phyloP scores from a whole-genome alignment of 2,797 vertebrate genomes.

The Falco biarmicus region DNA sequence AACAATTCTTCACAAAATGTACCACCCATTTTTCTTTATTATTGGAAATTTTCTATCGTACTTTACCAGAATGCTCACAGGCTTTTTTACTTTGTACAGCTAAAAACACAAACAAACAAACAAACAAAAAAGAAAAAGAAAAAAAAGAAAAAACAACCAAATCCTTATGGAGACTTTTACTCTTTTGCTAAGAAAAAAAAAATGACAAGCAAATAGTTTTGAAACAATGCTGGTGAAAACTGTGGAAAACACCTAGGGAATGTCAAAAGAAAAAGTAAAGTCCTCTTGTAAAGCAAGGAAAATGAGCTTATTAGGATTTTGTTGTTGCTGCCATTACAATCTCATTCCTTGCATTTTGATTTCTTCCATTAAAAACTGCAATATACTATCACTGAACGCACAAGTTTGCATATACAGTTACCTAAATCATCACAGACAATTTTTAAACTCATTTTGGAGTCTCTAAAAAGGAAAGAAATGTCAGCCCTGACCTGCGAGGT shows the following conservation, averaged over 20 bases:
- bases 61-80: neutral
- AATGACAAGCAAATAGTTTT: neutral
- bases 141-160: neutral
- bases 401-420: neutral
- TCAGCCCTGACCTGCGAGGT: neutral
- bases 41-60: slow-evolving; percentile 1
- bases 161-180: neutral
- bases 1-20: slow-evolving; percentile 28
- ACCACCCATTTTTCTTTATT: slow-evolving; percentile 4
- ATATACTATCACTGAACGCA: neutral
- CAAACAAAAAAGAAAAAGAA: too few species aligned
- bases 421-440: neutral
- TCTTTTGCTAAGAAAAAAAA: neutral
- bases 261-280: neutral
- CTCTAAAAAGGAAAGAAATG: neutral
- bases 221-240: neutral
- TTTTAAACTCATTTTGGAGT: neutral
- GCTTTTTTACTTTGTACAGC: neutral
- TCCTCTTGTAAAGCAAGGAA: neutral
- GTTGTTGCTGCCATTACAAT: neutral
- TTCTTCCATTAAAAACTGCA: neutral
- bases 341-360: neutral
- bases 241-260: neutral
- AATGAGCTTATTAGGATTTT: neutral
- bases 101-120: neutral